Evolutionary conservation across 2,888 invertebrate genomes (phyloP), one percentile per base, ranked within the genome.

Genomic region (Smittia sp.): DNA sequence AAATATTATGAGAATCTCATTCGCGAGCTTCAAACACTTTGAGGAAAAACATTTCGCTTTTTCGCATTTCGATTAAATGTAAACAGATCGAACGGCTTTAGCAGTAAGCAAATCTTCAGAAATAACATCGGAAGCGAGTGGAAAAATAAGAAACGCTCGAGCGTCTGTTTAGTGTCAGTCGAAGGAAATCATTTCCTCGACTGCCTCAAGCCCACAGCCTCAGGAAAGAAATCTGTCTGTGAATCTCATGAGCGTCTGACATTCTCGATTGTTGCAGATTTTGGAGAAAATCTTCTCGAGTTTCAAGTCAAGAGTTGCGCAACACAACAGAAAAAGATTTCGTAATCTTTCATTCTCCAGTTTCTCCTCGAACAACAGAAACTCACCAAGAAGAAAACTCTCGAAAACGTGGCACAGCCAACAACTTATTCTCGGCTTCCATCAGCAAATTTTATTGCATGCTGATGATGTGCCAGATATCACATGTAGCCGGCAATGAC

Each of bases 21-120:
- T 46, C 46, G 15, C 13, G 15, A 15, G 46, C 46, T 15, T 2
- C 2, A 46, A n/a, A 11, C 46, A 46, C n/a, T 46, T 46, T 46
- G 15, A 13, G 46, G 15, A 11, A 3, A 46, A 15, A n/a, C 46
- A 46, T 46, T 39, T 13, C 46, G 46, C 15, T 46, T 46, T 46
- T 46, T 46, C 46, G 46, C 46, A 46, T 46, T n/a, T 46, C n/a
- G 46, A 46, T 46, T 9, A 46, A 46, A 46, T 6, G 46, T 46
- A 46, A 46, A 46, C 46, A 46, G 15, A 46, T 46, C 15, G 15
- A 46, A 46, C 6, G 11, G 46, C 46, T 46, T 13, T 6, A 15
- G 46, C 46, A 46, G 6, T 46, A 46, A n/a, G 2, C 15, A 15
- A 46, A 46, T 15, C n/a, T 11, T 15, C n/a, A 46, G 39, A 46